phyloP scores from a whole-genome alignment of 2,113 vertebrate genomes.

The Nibea albiflora region DNA sequence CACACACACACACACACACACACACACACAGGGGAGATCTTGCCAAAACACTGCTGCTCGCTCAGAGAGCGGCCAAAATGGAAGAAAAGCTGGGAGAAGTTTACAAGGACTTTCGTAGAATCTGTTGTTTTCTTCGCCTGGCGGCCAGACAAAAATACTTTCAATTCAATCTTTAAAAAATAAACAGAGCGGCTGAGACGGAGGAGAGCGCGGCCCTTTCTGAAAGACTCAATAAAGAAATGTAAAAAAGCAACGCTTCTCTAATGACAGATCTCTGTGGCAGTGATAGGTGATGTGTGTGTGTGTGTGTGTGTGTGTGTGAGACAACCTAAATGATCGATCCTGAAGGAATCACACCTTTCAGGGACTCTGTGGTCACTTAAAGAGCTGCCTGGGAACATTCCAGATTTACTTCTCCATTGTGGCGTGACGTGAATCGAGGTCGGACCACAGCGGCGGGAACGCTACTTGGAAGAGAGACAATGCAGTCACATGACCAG shows the following conservation, averaged over 20 bases:
- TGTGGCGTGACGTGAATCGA: constrained; percentile 3
- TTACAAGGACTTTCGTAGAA: constrained; percentile 64
- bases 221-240: neutral
- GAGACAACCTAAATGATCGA: constrained; percentile 36
- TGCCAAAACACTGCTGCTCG: constrained; percentile 62
- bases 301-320: neutral
- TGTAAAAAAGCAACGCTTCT: neutral
- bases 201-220: constrained; percentile 4
- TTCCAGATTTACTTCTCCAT: neutral
- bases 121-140: constrained; percentile 56
- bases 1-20: neutral
- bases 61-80: constrained; percentile 65
- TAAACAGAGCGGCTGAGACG: neutral
- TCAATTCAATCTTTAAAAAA: constrained; percentile 23
- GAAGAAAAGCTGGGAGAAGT: constrained; percentile 66
- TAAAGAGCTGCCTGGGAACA: neutral
- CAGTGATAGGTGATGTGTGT: neutral
- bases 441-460: neutral
- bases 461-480: constrained; percentile 17
- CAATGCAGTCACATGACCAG: constrained; percentile 38
- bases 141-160: constrained; percentile 38
- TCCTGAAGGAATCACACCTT: neutral
- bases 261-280: neutral
- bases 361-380: constrained; percentile 1
- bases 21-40: constrained; percentile 12